Percentiles rank a stretch among this genome's conserved stretches.
Evolutionary conservation across 2,888 invertebrate genomes (phyloP).

Genomic region (Ramazzottius varieornatus): DNA sequence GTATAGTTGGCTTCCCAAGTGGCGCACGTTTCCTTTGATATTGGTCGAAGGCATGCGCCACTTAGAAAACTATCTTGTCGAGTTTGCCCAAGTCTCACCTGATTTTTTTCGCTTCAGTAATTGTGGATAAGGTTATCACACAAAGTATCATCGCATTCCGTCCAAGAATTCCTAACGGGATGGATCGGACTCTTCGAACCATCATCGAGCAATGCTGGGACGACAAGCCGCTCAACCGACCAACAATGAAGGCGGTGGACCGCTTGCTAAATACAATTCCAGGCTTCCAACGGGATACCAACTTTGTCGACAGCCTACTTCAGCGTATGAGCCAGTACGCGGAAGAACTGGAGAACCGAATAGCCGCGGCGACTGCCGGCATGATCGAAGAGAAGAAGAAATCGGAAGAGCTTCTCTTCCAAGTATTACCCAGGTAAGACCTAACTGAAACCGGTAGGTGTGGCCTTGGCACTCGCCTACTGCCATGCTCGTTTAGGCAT

Average conservation of each 20-base stretch:
- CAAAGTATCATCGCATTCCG: background rate
- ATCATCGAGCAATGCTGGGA: background rate
- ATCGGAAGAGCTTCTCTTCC: background rate
- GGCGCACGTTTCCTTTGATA: too few species aligned
- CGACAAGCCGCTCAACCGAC: background rate
- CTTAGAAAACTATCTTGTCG: too few species aligned
- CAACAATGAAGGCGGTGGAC: background rate
- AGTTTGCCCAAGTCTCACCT: too few species aligned
- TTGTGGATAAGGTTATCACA: background rate
- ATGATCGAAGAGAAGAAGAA: background rate
- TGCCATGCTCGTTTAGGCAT: background rate
- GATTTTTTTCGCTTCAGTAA: too few species aligned
- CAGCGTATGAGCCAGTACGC: background rate
- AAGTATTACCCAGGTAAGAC: background rate
- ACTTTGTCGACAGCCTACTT: background rate
- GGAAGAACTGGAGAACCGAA: background rate
- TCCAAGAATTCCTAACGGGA: background rate
- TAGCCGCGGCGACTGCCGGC: background rate
- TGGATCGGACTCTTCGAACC: background rate
- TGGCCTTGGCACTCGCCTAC: too few species aligned
- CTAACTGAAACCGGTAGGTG: too few species aligned
- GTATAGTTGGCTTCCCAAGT: too few species aligned
- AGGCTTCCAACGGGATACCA: background rate
- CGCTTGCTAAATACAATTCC: background rate
- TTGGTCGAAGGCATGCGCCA: too few species aligned